phyloP scores from a whole-genome alignment of 1,140 invertebrate genomes.

The Diploscapter pachys region DNA sequence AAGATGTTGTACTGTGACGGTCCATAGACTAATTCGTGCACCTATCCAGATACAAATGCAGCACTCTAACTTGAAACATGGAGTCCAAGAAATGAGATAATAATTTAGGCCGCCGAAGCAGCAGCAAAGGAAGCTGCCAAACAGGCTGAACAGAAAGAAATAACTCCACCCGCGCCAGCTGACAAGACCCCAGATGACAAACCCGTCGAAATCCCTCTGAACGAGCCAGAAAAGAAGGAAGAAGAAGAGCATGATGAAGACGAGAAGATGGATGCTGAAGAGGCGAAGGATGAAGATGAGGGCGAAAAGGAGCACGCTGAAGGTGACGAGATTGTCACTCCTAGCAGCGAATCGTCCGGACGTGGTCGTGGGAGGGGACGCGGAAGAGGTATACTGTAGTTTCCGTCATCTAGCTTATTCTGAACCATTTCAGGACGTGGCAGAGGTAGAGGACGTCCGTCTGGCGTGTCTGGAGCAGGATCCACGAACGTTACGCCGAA shows the following conservation, averaged over 20 bases:
- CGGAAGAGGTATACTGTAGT: slow-evolving; percentile 9
- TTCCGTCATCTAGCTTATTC: not conserved
- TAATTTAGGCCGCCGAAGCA: not conserved
- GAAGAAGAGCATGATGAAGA: not conserved
- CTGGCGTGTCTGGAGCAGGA: slow-evolving; percentile 3
- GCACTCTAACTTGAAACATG: too few species aligned
- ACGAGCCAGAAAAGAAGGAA: slow-evolving; percentile 10
- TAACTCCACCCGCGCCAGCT: not conserved
- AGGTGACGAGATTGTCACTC: slow-evolving; percentile 3
- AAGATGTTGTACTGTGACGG: too few species aligned
- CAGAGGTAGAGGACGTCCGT: slow-evolving; percentile 22
- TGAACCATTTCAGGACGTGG: slow-evolving; percentile 14
- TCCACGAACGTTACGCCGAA: slow-evolving; percentile 25
- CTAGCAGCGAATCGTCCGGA: not conserved
- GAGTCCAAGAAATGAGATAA: not conserved
- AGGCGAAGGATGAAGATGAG: slow-evolving; percentile 21
- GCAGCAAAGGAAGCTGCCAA: slow-evolving; percentile 17
- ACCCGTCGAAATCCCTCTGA: not conserved
- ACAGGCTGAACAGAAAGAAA: slow-evolving; percentile 8
- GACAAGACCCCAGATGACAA: not conserved
- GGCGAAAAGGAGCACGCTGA: slow-evolving; percentile 18
- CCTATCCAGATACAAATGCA: too few species aligned
- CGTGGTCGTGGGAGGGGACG: slow-evolving; percentile 28
- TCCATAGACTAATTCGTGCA: too few species aligned
- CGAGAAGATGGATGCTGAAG: slow-evolving; percentile 1